Base-by-base conservation (phyloP, 1,140 invertebrate genomes). In the Euborellia annulipes region DNA sequence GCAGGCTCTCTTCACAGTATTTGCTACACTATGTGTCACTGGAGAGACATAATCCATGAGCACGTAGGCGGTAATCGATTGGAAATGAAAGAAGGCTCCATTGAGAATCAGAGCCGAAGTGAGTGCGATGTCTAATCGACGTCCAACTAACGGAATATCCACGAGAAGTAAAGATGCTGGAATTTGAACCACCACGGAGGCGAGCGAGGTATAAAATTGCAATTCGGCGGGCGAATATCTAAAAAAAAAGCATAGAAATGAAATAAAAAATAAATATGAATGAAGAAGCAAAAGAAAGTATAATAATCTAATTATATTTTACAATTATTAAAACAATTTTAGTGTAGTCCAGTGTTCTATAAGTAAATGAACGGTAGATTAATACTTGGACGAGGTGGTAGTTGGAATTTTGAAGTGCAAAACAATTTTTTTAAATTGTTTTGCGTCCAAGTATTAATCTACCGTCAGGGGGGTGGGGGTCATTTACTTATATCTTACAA, bases 21-120 rank as follows among this genome's bases (percentile, higher is more conserved):
- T 89, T 8, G 81, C 82, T 48, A 89, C 85, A 69, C 85, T 88
- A 56, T 89, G 83, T 27, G 85, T 87, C 11, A 88, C 82, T 32
- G 85, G 84, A 64, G 79, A 85, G 57, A 88, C 85, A 56, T 84
- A 85, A 56, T 81, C 79, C 78, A 89, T 85, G 41, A 88, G 70
- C 38, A 82, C 81, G 65, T 87, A 88, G 8, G 84, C 85, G 44
- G 82, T 82, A 54, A 88, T 84, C 62, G 82, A 85, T 74, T 88
- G 85, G 58, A 82, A 83, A 62, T 89, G 85, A 61, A 87, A 89
- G 60, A 84, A 85, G 4, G 86, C 57, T 43, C 85, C 85, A 64
- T 86, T 85, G 1, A 87, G 58, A 20, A 84, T 58, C 55, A 81
- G 77, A 32, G 72, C 72, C 22, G 70, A 58, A 6, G 83, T 59